Conservation (phyloP, 2,888 invertebrate species). For the Octodonta nipae region DNA sequence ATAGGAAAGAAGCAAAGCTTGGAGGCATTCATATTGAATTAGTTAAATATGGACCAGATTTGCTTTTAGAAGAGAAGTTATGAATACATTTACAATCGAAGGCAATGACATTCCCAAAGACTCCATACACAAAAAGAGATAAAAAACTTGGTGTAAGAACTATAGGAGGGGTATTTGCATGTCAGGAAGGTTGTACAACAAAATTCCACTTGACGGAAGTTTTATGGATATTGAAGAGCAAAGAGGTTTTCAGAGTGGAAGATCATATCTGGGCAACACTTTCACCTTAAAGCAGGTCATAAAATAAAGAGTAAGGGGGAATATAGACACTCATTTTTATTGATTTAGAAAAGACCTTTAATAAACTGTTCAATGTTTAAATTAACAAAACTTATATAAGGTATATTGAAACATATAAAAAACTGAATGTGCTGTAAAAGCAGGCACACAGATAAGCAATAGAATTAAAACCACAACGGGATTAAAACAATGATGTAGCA, state of each 20-base stretch:
- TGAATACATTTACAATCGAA: background rate
- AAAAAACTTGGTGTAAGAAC: background rate
- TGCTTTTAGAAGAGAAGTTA: conserved; percentile 1
- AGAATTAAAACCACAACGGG: background rate
- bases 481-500: background rate
- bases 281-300: conserved; percentile 1
- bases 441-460: conserved; percentile 1
- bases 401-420: conserved; percentile 2
- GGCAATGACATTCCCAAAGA: conserved; percentile 1
- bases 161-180: conserved; percentile 1
- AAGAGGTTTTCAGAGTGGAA: no score
- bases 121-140: conserved; percentile 1
- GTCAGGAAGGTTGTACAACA: conserved; percentile 1
- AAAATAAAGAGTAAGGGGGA: background rate
- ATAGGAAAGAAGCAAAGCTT: no score
- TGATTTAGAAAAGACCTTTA: no score
- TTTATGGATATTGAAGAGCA: no score
- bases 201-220: no score
- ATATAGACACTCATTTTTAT: conserved; percentile 1
- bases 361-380: background rate
- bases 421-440: conserved; percentile 4
- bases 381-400: conserved; percentile 1
- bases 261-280: background rate
- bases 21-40: conserved; percentile 1
- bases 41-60: background rate